Percentiles rank a stretch among this genome's conserved stretches.
phyloP scores from a whole-genome alignment of 2,888 invertebrate genomes.

The Yponomeuta evonymella region DNA sequence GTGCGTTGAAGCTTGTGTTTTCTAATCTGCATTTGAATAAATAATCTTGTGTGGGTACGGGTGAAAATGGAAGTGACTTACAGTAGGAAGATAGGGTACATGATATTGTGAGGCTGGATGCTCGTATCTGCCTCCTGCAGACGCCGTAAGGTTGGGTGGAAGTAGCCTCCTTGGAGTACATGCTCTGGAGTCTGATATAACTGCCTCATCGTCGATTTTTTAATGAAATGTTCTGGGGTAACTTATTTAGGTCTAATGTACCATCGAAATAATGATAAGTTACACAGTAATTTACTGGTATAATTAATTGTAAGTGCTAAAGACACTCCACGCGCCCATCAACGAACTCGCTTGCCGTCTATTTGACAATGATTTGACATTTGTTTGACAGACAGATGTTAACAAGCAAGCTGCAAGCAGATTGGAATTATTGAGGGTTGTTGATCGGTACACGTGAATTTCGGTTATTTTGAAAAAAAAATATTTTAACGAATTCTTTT shows the following conservation, averaged over 20 bases:
- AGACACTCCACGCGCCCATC: not conserved
- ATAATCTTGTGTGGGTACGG: not conserved
- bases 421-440: too few species aligned
- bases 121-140: constrained; percentile 87
- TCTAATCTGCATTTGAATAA: not conserved
- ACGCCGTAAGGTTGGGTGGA: constrained; percentile 87
- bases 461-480: too few species aligned
- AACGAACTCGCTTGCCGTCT: not conserved
- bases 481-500: too few species aligned
- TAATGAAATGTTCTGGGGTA: not conserved
- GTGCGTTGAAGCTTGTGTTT: too few species aligned
- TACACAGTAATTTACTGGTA: not conserved
- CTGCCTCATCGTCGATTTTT: constrained; percentile 39
- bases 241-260: not conserved
- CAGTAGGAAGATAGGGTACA: constrained; percentile 92
- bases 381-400: too few species aligned
- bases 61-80: constrained; percentile 65
- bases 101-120: constrained; percentile 85
- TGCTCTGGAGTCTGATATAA: constrained; percentile 70
- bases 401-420: too few species aligned
- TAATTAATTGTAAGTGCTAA: not conserved
- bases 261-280: not conserved
- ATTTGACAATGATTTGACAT: too few species aligned
- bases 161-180: constrained; percentile 88
- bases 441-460: too few species aligned